Evolutionary conservation across 30 jellyfish, hydroid and myxozoan genomes (phyloP), one percentile per base, ranked within the genome.

Genomic region (Calvadosia cruxmelitensis): DNA sequence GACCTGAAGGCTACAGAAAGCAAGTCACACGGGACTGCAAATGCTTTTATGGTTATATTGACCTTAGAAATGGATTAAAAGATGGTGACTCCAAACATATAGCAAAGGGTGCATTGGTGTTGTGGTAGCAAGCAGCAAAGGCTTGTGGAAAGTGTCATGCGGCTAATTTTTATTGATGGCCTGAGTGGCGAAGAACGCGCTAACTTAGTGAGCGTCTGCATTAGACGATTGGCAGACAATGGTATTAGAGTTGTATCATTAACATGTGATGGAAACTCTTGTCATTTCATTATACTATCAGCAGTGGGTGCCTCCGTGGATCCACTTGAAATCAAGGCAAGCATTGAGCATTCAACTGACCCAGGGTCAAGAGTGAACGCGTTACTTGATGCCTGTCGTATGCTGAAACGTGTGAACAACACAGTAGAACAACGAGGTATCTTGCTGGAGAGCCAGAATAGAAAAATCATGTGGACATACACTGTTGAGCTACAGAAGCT

Each of bases 381-480:
- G 49, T 25, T 76, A 34, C 70, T 77, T 32, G 93, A 84, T 78
- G 93, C 67, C n/a, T 77, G 95, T 36, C 95, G 78, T 78, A 84
- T 84, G 93, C 83, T 77, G 64, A 84, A 77, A 49, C 78, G 77
- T 5, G 69, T 84, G 24, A 51, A 91, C 36, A 84, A 77, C 50
- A 71, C 93, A 25, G 78, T 84, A 68, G 90, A 74, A 34, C 78
- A 77, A 0, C 79, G 78, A 24, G 83, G 93, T 66, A 71, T 70
- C 33, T 32, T 76, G 10, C n/a, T 68, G 20, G 94, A 82, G 34
- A 49, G 30, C 15, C 52, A 75, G 48, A 78, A 83, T 51, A 68
- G 48, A 31, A 68, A 64, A 50, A 82, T 74, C 0, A 0, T 31
- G 26, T 75, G 84, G 90, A 74, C 32, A 34, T 82, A 50, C 33